Evolutionary conservation across 1,140 invertebrate species (phyloP), one percentile per base, ranked within the genome.

Genomic region (Bathynomus jamesi): DNA sequence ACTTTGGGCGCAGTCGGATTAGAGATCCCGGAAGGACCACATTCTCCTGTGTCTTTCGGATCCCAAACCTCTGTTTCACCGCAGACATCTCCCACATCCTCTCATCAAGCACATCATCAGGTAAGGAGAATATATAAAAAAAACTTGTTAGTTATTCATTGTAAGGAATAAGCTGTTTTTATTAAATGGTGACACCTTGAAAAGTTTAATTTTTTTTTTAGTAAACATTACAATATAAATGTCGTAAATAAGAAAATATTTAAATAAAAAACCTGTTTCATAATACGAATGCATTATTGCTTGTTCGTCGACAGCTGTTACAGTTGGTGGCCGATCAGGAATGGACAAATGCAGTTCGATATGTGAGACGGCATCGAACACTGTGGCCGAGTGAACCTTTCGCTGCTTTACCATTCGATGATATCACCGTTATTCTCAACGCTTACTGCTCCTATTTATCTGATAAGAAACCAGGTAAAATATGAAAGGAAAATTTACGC

Each of bases 371-470:
- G 40, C 85, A 86, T 79, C 85, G 84, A 63, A 84, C 85, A 10
- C 83, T 86, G 61, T 89, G 88, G 84, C 83, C 84, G 0, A 84
- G 83, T 69, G 88, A 89, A 61, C 78, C 83, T 70, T 86, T 84
- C 76, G 83, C 83, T 13, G 80, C 85, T 29, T 61, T 72, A 31
- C 53, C 74, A 13, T 68, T 70, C 24, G 69, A 90, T 80, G 87
- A 89, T 72, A 83, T 91, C 10, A 85, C 87, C n/a, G 86, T 86
- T 10, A 85, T 90, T 66, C 83, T 91, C 53, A 88, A 87, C 81
- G 86, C 90, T 74, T 91, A 89, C 80, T 90, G 89, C 78, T 86
- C 85, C 77, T 86, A 89, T 76, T 80, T 90, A 69, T 86, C 88
- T 40, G 86, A 88, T 76, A 88, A 90, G 75, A 86, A 86, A 81